These are phyloP conservation scores for Psittacara wagleri DNA, from an alignment of 2,113 vertebrate species.

Conservation along the genomic window DNA sequence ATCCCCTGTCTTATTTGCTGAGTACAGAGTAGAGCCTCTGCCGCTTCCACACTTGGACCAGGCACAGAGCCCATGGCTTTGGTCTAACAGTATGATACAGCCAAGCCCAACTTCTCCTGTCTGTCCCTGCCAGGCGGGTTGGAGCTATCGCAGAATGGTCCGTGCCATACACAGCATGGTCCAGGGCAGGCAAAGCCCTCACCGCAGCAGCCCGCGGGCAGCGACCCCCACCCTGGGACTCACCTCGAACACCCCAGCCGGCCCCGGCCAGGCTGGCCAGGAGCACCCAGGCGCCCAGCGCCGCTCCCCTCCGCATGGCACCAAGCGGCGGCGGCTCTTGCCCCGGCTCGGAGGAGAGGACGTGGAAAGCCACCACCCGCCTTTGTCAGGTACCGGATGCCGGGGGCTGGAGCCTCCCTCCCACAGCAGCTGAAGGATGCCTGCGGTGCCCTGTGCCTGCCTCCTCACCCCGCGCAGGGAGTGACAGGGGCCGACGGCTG, in stretches of 20 bases:
- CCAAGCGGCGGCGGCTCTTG: rapidly evolving
- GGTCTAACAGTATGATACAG: rapidly evolving
- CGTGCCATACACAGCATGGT: not conserved
- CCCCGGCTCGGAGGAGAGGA: not conserved
- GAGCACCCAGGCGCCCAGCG: not conserved
- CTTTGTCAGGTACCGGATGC: not conserved
- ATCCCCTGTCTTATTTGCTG: too few relatives aligned
- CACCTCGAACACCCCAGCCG: not conserved
- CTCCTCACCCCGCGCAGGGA: rapidly evolving
- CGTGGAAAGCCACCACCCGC: rapidly evolving
- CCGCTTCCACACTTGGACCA: rapidly evolving
- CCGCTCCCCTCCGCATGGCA: not conserved
- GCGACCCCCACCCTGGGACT: rapidly evolving
- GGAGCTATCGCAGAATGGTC: not conserved
- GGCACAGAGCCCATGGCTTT: not conserved
- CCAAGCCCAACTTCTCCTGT: rapidly evolving
- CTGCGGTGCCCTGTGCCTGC: not conserved
- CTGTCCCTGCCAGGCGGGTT: rapidly evolving
- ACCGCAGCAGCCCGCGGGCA: not conserved
- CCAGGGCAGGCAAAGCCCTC: not conserved
- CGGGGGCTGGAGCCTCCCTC: not conserved
- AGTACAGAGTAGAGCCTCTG: not conserved
- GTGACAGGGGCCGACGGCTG: not conserved
- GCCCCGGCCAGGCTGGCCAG: not conserved
- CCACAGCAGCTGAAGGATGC: not conserved